Conservation (phyloP, 92 coral and sea anemone species). For the Desmophyllum pertusum region DNA sequence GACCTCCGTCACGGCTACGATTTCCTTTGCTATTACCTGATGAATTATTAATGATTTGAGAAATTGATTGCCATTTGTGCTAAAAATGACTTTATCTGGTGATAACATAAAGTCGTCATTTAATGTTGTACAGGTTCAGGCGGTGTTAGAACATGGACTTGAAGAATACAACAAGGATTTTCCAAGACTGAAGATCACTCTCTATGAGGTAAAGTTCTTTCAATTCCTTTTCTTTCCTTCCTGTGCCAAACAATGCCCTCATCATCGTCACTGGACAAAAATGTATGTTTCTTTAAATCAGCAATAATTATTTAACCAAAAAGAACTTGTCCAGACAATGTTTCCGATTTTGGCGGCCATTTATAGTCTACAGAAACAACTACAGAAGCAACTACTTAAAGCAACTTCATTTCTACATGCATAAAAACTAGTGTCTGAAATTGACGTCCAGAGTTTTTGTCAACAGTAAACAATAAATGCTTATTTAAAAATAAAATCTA, state of each 20-base stretch:
- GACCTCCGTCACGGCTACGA: too few species aligned
- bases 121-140: conserved; percentile 68
- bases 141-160: conserved; percentile 91
- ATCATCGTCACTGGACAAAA: neutral
- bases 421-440: too few species aligned
- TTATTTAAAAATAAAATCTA: too few species aligned
- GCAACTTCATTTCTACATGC: too few species aligned
- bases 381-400: too few species aligned
- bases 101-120: neutral
- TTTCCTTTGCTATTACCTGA: neutral
- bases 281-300: too few species aligned
- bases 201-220: conserved; percentile 73
- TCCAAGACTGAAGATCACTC: conserved; percentile 85
- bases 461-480: too few species aligned
- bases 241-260: neutral
- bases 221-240: neutral
- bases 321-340: neutral
- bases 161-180: conserved; percentile 97
- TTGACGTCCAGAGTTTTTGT: neutral
- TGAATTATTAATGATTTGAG: neutral
- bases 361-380: too few species aligned
- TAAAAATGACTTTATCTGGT: neutral
- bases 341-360: neutral
- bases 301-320: too few species aligned
- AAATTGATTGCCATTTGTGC: neutral